A percentile compares a stretch with the other conserved stretches of the same genome.
Evolutionary conservation across 2,113 vertebrate species (phyloP).

Genomic region (Hassar affinis): DNA sequence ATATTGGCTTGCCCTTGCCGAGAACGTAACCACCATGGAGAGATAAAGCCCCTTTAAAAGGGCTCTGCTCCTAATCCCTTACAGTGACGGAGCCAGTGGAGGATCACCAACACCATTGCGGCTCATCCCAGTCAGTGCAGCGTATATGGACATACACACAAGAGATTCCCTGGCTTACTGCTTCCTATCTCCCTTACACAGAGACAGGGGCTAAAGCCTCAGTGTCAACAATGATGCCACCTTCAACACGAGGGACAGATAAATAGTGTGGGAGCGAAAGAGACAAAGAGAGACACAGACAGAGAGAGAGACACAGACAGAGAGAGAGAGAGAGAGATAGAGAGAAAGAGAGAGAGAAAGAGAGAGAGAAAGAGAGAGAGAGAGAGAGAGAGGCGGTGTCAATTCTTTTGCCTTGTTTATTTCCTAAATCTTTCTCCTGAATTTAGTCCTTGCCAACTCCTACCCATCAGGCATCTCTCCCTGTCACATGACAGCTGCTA

Average conservation of each 20-base stretch:
- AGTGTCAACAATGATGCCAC: constrained; percentile 64
- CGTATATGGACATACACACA: constrained; percentile 50
- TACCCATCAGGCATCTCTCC: no score
- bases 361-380: constrained; percentile 42
- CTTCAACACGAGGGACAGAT: constrained; percentile 54
- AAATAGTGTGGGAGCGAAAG: background rate
- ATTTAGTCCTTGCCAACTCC: no score
- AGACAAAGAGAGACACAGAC: constrained; percentile 53
- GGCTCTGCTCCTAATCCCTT: constrained; percentile 69
- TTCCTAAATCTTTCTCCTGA: no score
- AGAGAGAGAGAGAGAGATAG: constrained; percentile 53
- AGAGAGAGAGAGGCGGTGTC: constrained; percentile 51
- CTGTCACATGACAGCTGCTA: no score
- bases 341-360: background rate
- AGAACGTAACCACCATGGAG: constrained; percentile 52
- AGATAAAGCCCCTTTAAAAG: constrained; percentile 69
- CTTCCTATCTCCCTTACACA: constrained; percentile 63
- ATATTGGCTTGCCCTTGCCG: constrained; percentile 57
- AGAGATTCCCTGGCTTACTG: constrained; percentile 68
- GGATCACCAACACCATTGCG: constrained; percentile 57
- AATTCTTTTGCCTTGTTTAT: no score
- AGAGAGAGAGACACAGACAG: constrained; percentile 54
- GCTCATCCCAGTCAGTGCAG: constrained; percentile 63
- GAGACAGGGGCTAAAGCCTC: constrained; percentile 58
- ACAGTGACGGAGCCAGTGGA: constrained; percentile 58